Percentiles rank a stretch among this genome's conserved stretches.
Conservation (phyloP, 2,797 vertebrate species). For the Gobio occitaniae region DNA sequence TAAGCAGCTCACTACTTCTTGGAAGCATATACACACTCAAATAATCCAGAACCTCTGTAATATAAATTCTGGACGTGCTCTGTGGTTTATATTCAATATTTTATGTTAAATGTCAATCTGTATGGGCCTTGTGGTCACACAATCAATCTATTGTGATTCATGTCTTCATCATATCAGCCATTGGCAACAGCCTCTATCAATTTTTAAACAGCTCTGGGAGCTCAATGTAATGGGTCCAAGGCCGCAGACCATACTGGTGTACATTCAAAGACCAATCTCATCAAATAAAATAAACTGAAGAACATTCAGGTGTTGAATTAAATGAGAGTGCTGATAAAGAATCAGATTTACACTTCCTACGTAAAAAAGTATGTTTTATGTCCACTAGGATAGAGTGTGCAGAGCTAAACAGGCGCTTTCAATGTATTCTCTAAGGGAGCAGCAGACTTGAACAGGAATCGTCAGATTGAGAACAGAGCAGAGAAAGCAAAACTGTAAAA, state of each 20-base stretch:
- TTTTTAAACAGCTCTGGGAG: conserved; percentile 31
- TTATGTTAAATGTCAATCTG: conserved; percentile 2
- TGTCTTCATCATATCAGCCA: conserved; percentile 26
- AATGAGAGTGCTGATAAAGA: conserved; percentile 1
- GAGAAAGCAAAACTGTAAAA: background rate
- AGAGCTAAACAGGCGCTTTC: background rate
- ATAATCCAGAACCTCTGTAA: background rate
- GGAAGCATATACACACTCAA: background rate
- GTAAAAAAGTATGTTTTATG: background rate
- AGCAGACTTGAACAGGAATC: background rate
- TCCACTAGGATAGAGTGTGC: background rate
- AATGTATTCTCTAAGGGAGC: background rate
- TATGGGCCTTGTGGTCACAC: background rate
- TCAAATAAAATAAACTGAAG: background rate
- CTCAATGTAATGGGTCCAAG: conserved; percentile 4
- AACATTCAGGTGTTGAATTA: background rate
- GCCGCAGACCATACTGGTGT: background rate
- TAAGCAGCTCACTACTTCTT: background rate
- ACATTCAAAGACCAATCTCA: conserved; percentile 13
- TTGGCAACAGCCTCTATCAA: conserved; percentile 15
- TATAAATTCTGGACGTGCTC: background rate
- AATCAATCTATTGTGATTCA: background rate
- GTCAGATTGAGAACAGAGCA: background rate
- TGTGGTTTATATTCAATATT: conserved; percentile 22
- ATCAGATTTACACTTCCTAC: conserved; percentile 7